A percentile compares a stretch with the other conserved stretches of the same genome.
Conservation (phyloP, 2,113 vertebrate genomes). For the Hippocampus zosterae region DNA sequence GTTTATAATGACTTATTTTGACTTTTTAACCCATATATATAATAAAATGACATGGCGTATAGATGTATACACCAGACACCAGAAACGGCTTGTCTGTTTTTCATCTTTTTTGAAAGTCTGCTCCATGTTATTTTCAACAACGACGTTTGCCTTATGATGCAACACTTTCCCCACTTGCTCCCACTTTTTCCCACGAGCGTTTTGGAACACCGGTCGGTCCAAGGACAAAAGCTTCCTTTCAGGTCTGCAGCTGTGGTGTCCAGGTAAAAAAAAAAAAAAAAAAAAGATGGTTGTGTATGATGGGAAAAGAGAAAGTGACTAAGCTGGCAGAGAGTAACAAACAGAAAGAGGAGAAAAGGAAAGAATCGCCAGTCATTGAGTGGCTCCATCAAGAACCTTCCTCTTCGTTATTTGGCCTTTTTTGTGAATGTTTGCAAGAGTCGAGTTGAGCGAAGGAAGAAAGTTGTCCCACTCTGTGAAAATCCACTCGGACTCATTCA, state of each 20-base stretch:
- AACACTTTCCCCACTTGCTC: not conserved
- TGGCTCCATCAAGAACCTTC: not conserved
- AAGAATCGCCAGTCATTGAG: not conserved
- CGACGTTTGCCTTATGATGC: not conserved
- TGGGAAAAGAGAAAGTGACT: not conserved
- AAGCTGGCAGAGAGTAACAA: constrained; percentile 5
- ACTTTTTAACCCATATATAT: not conserved
- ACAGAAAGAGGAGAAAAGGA: constrained; percentile 10
- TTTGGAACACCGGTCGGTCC: not conserved
- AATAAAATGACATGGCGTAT: not conserved
- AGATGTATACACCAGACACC: too few relatives aligned
- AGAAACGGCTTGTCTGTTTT: not conserved
- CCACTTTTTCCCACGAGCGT: not conserved
- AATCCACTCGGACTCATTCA: constrained; percentile 33
- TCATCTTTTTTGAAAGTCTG: not conserved
- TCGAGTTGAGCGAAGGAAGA: constrained; percentile 8
- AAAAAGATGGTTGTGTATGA: not conserved
- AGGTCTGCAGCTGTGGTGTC: not conserved
- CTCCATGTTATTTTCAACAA: not conserved
- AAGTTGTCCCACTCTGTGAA: constrained; percentile 31
- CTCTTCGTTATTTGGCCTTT: too few relatives aligned
- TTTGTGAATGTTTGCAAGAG: constrained; percentile 24
- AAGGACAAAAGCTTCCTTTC: not conserved
- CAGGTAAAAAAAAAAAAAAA: not conserved
- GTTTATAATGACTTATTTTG: too few relatives aligned